phyloP scores from a whole-genome alignment of 2,888 invertebrate species.

The Drosophila engyochracea region DNA sequence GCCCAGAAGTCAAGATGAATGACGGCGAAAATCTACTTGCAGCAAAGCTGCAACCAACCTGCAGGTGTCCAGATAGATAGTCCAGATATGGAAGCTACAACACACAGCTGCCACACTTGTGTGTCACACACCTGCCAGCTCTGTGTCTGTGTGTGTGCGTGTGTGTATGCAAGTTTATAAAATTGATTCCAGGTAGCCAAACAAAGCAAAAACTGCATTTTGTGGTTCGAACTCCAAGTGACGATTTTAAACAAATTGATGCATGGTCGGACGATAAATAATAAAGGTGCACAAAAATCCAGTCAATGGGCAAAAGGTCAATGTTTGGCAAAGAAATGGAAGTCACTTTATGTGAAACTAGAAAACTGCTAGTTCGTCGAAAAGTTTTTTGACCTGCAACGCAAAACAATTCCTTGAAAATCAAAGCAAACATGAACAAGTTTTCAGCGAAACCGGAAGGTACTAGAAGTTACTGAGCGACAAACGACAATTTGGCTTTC shows the following conservation, averaged over 20 bases:
- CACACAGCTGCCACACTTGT: slow-evolving; percentile 22
- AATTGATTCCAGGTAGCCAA: slow-evolving; percentile 18
- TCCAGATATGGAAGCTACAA: slow-evolving; percentile 18
- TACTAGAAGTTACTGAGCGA: neutral
- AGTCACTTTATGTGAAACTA: neutral
- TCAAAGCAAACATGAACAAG: neutral
- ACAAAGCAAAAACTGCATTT: slow-evolving; percentile 39
- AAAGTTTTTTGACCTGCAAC: neutral
- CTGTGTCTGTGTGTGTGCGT: neutral
- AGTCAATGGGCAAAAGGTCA: slow-evolving; percentile 46
- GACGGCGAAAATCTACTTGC: slow-evolving; percentile 54
- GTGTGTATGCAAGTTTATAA: slow-evolving; percentile 8
- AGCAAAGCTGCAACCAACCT: slow-evolving; percentile 26
- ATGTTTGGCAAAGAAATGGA: slow-evolving; percentile 47
- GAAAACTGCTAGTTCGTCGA: neutral
- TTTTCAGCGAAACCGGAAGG: neutral
- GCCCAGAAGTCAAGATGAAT: slow-evolving; percentile 50
- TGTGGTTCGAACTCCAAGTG: slow-evolving; percentile 28
- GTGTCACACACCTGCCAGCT: slow-evolving; percentile 6
- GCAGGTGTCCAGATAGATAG: slow-evolving; percentile 50
- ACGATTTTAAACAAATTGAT: slow-evolving; percentile 57
- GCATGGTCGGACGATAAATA: slow-evolving; percentile 22
- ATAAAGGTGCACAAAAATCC: neutral
- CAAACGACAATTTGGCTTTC: slow-evolving; percentile 53
- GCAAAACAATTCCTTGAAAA: neutral